Conservation (phyloP, 2,113 vertebrate genomes). For the Girardinichthys multiradiatus region DNA sequence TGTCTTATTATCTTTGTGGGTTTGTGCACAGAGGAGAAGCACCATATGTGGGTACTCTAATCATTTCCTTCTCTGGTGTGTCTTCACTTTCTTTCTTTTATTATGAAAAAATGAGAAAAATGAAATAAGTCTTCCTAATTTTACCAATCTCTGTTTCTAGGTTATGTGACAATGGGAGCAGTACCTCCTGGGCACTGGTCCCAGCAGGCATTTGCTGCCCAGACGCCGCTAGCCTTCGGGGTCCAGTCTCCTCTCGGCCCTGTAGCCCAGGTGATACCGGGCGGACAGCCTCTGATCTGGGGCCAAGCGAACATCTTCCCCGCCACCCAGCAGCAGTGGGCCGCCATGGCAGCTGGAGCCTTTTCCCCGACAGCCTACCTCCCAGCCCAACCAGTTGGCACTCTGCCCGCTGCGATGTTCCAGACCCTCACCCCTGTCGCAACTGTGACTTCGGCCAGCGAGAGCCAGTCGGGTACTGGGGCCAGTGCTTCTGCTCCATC, state of each 20-base stretch:
- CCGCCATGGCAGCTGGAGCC: slow-evolving; percentile 91
- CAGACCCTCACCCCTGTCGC: slow-evolving; percentile 90
- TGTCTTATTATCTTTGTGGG: slow-evolving; percentile 53
- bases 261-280: slow-evolving; percentile 93
- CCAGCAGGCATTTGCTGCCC: slow-evolving; percentile 91
- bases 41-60: slow-evolving; percentile 27
- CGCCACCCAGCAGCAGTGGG: slow-evolving; percentile 96
- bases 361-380: slow-evolving; percentile 96
- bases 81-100: background rate
- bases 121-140: background rate
- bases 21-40: slow-evolving; percentile 34
- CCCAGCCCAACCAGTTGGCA: slow-evolving; percentile 95
- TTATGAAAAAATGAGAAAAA: background rate
- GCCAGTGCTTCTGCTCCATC: slow-evolving; percentile 87
- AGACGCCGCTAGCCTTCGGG: slow-evolving; percentile 90
- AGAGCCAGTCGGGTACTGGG: slow-evolving; percentile 83
- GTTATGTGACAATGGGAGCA: slow-evolving; percentile 99
- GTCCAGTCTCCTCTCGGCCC: slow-evolving; percentile 79
- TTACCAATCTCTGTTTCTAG: slow-evolving; percentile 64
- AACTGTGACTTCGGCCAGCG: slow-evolving; percentile 82
- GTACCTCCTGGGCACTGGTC: slow-evolving; percentile 96
- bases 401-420: slow-evolving; percentile 97
- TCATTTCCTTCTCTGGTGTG: slow-evolving; percentile 8
- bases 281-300: slow-evolving; percentile 95
- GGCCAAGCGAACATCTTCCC: slow-evolving; percentile 95